phyloP scores from a whole-genome alignment of 2,888 invertebrate species.

The Ectemnius cavifrons region DNA sequence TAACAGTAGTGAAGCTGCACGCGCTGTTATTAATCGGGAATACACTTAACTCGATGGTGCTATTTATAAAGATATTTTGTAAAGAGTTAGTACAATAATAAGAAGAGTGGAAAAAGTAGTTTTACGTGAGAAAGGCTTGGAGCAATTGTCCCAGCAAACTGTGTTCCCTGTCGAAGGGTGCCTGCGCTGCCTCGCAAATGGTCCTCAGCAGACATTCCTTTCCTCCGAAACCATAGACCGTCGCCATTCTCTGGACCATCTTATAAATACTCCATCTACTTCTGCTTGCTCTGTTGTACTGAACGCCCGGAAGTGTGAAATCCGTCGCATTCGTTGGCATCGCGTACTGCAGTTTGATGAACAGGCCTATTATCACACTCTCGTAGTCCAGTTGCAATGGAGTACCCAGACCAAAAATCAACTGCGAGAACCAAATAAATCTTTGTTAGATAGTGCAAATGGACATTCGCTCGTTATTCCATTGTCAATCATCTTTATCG shows the following conservation, averaged over 20 bases:
- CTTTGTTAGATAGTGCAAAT: too few species aligned
- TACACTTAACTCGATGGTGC: too few species aligned
- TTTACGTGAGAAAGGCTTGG: slow-evolving; percentile 84
- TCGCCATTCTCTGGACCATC: slow-evolving; percentile 81
- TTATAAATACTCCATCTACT: slow-evolving; percentile 84
- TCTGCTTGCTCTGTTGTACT: slow-evolving; percentile 60
- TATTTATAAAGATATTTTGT: too few species aligned
- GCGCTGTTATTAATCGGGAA: too few species aligned
- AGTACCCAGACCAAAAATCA: slow-evolving; percentile 77
- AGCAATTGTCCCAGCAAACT: slow-evolving; percentile 87
- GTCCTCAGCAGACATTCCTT: slow-evolving; percentile 86
- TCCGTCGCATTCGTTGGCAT: slow-evolving; percentile 76
- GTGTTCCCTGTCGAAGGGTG: slow-evolving; percentile 84
- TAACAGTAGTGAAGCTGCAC: too few species aligned
- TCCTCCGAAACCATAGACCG: slow-evolving; percentile 73
- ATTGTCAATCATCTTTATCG: too few species aligned
- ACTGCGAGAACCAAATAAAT: slow-evolving; percentile 55
- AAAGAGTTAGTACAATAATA: neutral
- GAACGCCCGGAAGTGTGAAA: slow-evolving; percentile 71
- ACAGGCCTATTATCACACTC: slow-evolving; percentile 76
- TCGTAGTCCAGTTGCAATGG: slow-evolving; percentile 75
- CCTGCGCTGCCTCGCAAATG: slow-evolving; percentile 87
- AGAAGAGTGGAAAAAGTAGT: neutral
- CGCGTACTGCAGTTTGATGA: slow-evolving; percentile 75
- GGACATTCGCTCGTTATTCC: too few species aligned